Base-by-base conservation (phyloP, 1,140 invertebrate species). In the Lethrus apterus region DNA sequence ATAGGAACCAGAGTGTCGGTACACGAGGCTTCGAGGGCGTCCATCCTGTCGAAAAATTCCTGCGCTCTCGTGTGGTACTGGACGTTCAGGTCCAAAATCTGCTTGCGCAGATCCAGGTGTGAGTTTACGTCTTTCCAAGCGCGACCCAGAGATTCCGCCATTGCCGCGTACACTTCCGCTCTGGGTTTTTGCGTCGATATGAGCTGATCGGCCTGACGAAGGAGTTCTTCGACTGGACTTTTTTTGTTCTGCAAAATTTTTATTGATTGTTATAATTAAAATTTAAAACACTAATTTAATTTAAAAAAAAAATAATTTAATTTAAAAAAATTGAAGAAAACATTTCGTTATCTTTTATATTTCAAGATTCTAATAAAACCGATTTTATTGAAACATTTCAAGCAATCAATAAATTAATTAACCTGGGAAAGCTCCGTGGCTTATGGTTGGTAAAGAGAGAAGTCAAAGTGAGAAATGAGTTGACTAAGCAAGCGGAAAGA, bases 231-330 rank as follows among this genome's bases (percentile, higher is more conserved):
- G 49, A 94, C 89, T 34, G 92, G 89, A 62, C 84, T 87, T 65
- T 93, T 88, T 70, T 94, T 90, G 56, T 78, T 83, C 87, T 93
- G n/a, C n/a, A n/a, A n/a, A n/a, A n/a, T n/a, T n/a, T n/a, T n/a
- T n/a, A n/a, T n/a, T n/a, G n/a, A n/a, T n/a, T n/a, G n/a, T n/a
- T n/a, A n/a, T n/a, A n/a, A n/a, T n/a, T n/a, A n/a, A n/a, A n/a
- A n/a, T n/a, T n/a, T n/a, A n/a, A n/a, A n/a, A n/a, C n/a, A n/a
- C n/a, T n/a, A n/a, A n/a, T n/a, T n/a, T n/a, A n/a, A n/a, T n/a
- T n/a, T n/a, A n/a, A n/a, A n/a, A n/a, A n/a, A n/a, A n/a, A n/a
- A n/a, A n/a, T n/a, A n/a, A n/a, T n/a, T n/a, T n/a, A n/a, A n/a
- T n/a, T n/a, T n/a, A n/a, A n/a, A n/a, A n/a, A n/a, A n/a, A n/a